Conservation (phyloP, 2,113 vertebrate genomes). For the Halcyon senegalensis region DNA sequence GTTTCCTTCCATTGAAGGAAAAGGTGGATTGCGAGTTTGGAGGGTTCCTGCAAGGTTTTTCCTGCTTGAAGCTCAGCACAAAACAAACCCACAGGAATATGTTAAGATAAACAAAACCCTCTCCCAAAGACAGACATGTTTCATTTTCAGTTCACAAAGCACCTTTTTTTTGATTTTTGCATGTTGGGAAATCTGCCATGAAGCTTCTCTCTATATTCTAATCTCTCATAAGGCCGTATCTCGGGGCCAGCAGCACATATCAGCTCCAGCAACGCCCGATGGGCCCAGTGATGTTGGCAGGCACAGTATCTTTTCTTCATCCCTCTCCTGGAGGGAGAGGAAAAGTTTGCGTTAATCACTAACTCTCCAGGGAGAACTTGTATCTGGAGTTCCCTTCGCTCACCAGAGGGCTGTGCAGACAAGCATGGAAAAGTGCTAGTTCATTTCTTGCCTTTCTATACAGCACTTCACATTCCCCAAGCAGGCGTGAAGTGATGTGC, state of each 20-base stretch:
- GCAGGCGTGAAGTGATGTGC: background rate
- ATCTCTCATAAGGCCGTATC: background rate
- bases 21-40: background rate
- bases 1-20: background rate
- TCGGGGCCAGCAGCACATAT: background rate
- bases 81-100: background rate
- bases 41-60: background rate
- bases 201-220: background rate
- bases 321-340: background rate
- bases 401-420: background rate
- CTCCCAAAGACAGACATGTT: background rate
- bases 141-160: background rate
- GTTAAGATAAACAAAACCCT: background rate
- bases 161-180: background rate
- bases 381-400: background rate
- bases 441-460: background rate
- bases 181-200: background rate
- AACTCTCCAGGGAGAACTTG: background rate
- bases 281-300: fast-evolving
- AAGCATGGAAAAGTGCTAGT: background rate
- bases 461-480: background rate
- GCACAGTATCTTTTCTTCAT: background rate
- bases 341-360: background rate
- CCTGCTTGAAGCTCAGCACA: background rate
- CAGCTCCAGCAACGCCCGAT: background rate